Base-by-base conservation (phyloP, 1,140 invertebrate genomes). In the Trichogramma pretiosum region DNA sequence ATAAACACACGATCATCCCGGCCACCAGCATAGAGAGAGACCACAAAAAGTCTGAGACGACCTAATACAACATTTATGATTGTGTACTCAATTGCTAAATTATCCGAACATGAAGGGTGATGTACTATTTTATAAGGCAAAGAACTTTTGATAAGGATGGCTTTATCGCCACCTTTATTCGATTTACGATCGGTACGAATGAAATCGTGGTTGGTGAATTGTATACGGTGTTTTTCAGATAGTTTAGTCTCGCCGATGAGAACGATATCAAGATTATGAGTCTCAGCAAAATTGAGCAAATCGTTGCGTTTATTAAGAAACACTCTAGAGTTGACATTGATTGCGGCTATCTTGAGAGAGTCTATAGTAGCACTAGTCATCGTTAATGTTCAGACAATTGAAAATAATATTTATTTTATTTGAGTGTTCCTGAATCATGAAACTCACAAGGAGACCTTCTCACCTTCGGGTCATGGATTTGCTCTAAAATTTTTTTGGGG, bases 281-380 rank as follows among this genome's bases (percentile, higher is more conserved):
- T 34, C 2, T 34, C 23, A 9, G 19, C 16, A 2, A 44, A 24
- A 7, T 34, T 44, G 3, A 35, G n/a, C 23, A 44, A 18, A 9
- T 23, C n/a, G 7, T 24, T 2, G 14, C 41, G 30, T 24, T 19
- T 34, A 14, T 11, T 3, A 24, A 32, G 30, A 3, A 32, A 32
- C 4, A 44, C 19, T 8, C 33, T 34, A 16, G 41, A 44, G n/a
- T 44, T 44, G 3, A 34, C 32, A 14, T 44, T 44, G 11, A 44
- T 23, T 17, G 41, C 13, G 18, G 35, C 35, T 33, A 44, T 23
- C 3, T 44, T 44, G 24, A 28, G n/a, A n/a, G n/a, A n/a, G n/a
- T n/a, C n/a, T n/a, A n/a, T n/a, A n/a, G n/a, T n/a, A n/a, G n/a
- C n/a, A n/a, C n/a, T n/a, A n/a, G n/a, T n/a, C n/a, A n/a, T n/a